Conservation (phyloP, 2,888 invertebrate species). For the Tillus elongatus region DNA sequence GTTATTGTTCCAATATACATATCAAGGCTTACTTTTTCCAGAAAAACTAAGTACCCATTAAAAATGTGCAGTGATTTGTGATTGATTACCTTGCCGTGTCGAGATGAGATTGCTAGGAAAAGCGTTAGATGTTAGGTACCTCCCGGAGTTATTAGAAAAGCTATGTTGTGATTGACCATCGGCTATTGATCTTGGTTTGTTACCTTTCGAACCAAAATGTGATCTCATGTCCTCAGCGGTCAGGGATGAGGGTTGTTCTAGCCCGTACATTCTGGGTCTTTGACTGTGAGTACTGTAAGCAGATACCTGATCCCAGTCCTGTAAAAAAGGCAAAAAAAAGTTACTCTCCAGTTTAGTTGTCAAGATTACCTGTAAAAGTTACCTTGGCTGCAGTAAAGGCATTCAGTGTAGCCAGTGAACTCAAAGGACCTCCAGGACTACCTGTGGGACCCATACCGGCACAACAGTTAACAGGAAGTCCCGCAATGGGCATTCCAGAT, state of each 20-base stretch:
- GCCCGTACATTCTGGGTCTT: conserved; percentile 73
- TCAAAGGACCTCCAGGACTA: conserved; percentile 70
- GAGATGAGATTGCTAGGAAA: conserved; percentile 69
- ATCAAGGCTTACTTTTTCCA: too few relatives aligned
- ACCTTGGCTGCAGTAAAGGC: conserved; percentile 79
- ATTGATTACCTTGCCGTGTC: conserved; percentile 53
- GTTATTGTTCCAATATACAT: too few relatives aligned
- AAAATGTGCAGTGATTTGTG: too few relatives aligned
- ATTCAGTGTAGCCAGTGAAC: conserved; percentile 73
- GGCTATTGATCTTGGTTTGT: conserved; percentile 60
- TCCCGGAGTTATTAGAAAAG: conserved; percentile 72
- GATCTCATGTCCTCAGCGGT: conserved; percentile 61
- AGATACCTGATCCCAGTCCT: conserved; percentile 82
- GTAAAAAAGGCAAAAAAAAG: conserved; percentile 15
- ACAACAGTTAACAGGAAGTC: conserved; percentile 73
- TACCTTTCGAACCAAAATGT: conserved; percentile 61
- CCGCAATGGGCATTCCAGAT: conserved; percentile 58
- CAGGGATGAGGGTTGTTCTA: conserved; percentile 53
- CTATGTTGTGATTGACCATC: conserved; percentile 87
- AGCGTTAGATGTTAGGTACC: conserved; percentile 57
- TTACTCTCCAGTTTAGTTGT: conserved; percentile 1
- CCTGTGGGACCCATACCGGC: conserved; percentile 61
- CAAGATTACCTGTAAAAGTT: conserved; percentile 19
- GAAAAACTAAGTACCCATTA: too few relatives aligned
- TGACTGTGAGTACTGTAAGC: conserved; percentile 87